These are phyloP conservation scores for Neostethus bicornis DNA, from an alignment of 2,797 vertebrate species.

Conservation along the genomic window DNA sequence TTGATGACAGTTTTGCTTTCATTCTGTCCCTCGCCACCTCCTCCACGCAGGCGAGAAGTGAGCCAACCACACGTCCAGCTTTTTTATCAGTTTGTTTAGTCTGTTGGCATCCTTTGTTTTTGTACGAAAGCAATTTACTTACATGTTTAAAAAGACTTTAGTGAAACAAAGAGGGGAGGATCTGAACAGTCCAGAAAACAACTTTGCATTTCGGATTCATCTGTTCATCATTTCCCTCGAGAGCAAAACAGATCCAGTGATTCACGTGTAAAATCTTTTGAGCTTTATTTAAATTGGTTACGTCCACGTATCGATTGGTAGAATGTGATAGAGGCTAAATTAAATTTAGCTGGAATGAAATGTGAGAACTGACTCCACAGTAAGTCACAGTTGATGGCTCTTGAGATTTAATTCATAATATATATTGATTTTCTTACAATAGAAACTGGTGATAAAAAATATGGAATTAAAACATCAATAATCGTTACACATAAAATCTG, in stretches of 20 bases:
- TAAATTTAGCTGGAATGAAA: slow-evolving; percentile 19
- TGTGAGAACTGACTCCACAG: background rate
- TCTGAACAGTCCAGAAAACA: background rate
- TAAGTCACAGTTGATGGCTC: slow-evolving; percentile 17
- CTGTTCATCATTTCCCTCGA: too few species aligned
- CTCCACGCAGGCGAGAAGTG: too few species aligned
- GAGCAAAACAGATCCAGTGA: too few species aligned
- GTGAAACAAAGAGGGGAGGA: background rate
- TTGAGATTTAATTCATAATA: slow-evolving; percentile 36
- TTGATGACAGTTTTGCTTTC: too few species aligned
- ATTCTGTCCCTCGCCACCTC: too few species aligned
- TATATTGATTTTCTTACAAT: slow-evolving; percentile 45
- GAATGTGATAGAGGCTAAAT: slow-evolving; percentile 5
- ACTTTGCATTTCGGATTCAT: background rate
- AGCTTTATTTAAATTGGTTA: slow-evolving; percentile 1
- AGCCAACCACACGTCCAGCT: too few species aligned
- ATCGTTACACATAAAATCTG: background rate
- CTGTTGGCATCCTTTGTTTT: too few species aligned
- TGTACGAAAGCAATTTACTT: too few species aligned
- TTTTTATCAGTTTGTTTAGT: too few species aligned
- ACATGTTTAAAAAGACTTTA: background rate
- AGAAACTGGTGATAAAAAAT: background rate
- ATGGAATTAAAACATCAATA: background rate
- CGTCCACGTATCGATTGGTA: slow-evolving; percentile 39
- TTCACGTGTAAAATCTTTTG: too few species aligned